Evolutionary conservation across 2,797 vertebrate genomes (phyloP).

Genomic region (Poeciliopsis infans): DNA sequence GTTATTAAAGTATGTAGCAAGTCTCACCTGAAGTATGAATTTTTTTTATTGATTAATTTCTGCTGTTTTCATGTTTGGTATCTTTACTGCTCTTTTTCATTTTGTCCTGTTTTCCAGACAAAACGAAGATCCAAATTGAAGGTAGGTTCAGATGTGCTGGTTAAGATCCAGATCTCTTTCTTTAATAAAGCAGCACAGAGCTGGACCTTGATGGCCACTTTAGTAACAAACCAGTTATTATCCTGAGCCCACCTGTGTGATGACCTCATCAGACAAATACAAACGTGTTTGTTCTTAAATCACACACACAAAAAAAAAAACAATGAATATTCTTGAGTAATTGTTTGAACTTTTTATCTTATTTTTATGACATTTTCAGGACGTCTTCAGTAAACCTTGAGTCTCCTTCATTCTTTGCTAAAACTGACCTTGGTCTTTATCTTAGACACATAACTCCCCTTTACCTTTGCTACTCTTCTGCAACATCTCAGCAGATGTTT

Average conservation of each 20-base stretch:
- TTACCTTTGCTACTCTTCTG: slow-evolving; percentile 19
- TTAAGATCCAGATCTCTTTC: not conserved
- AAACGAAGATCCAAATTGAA: not conserved
- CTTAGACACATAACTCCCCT: slow-evolving; percentile 52
- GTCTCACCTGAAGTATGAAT: not conserved
- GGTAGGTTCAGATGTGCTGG: not conserved
- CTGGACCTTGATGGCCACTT: not conserved
- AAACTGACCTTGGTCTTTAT: slow-evolving; percentile 65
- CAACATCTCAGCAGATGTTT: slow-evolving; percentile 15
- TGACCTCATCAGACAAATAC: not conserved
- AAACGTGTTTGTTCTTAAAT: not conserved
- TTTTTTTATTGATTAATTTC: not conserved
- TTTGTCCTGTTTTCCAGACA: slow-evolving; percentile 4
- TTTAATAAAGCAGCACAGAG: not conserved
- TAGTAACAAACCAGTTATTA: not conserved
- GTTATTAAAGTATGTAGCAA: not conserved
- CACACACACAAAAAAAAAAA: not conserved
- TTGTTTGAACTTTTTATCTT: slow-evolving; percentile 1
- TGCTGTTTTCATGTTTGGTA: not conserved
- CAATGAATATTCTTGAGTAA: not conserved
- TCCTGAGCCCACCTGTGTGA: not conserved
- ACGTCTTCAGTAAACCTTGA: slow-evolving; percentile 46
- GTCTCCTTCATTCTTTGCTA: slow-evolving; percentile 34
- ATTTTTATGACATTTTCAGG: slow-evolving; percentile 33
- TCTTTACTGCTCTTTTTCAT: not conserved